Percentiles rank a stretch among this genome's conserved stretches.
phyloP scores from a whole-genome alignment of 2,113 vertebrate species.

The Plectropomus leopardus region DNA sequence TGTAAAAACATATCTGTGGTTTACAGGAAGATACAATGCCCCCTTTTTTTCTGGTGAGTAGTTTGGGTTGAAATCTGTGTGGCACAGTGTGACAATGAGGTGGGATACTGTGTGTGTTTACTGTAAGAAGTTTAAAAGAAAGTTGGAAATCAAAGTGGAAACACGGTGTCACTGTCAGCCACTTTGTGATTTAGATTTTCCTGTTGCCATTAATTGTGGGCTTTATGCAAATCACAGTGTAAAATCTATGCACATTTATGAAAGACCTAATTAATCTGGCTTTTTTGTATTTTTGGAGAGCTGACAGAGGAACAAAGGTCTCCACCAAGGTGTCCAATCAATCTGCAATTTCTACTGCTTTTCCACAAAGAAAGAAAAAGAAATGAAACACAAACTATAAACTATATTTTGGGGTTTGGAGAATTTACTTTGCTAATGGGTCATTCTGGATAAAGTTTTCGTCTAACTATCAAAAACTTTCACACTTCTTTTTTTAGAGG shows the following conservation, averaged over 20 bases:
- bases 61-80: neutral
- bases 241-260: neutral
- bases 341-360: neutral
- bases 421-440: neutral
- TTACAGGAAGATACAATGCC: no score
- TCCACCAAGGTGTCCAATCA: neutral
- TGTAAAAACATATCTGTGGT: no score
- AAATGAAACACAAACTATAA: neutral
- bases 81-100: neutral
- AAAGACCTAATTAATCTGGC: neutral
- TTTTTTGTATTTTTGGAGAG: neutral
- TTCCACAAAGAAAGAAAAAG: neutral
- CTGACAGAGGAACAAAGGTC: neutral
- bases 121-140: neutral
- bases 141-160: neutral
- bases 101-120: neutral
- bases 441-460: neutral
- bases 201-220: neutral
- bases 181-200: neutral
- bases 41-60: no score
- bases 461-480: neutral
- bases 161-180: neutral
- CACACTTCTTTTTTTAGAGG: neutral
- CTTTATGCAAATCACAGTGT: neutral
- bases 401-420: neutral